These are phyloP conservation scores for Crenichthys baileyi DNA, from an alignment of 2,797 vertebrate species.

Conservation along the genomic window DNA sequence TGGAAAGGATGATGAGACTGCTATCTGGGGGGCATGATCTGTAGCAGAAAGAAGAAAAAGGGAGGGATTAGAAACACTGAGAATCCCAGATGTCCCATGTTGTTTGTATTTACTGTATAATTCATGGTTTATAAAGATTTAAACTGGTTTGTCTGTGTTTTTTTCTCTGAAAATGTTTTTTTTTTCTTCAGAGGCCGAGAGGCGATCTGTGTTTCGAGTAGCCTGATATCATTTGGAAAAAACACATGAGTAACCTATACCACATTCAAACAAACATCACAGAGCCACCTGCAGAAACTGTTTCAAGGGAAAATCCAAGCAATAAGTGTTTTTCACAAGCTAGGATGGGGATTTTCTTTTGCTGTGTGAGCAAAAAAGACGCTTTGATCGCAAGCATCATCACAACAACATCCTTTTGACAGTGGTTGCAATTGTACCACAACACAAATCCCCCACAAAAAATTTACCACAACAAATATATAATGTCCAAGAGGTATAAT, in stretches of 20 bases:
- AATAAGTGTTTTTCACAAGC: not conserved
- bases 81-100: not conserved
- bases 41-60: constrained; percentile 50
- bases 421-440: constrained; percentile 23
- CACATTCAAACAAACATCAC: constrained; percentile 18
- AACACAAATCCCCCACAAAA: constrained; percentile 33
- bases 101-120: not conserved
- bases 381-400: constrained; percentile 12
- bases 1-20: constrained; percentile 64
- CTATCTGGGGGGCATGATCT: constrained; percentile 94
- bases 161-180: constrained; percentile 22
- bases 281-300: constrained; percentile 11
- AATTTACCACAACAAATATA: constrained; percentile 42
- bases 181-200: constrained; percentile 20
- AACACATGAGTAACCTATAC: constrained; percentile 29
- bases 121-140: not conserved
- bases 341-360: constrained; percentile 4
- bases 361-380: not conserved
- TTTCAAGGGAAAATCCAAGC: not conserved
- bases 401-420: constrained; percentile 37
- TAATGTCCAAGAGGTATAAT: constrained; percentile 58
- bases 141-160: not conserved
- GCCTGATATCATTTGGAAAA: constrained; percentile 18
- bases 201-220: constrained; percentile 29
- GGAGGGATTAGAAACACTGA: constrained; percentile 20